These are phyloP conservation scores for Scaeva pyrastri DNA, from an alignment of 2,888 invertebrate species.

Conservation along the genomic window DNA sequence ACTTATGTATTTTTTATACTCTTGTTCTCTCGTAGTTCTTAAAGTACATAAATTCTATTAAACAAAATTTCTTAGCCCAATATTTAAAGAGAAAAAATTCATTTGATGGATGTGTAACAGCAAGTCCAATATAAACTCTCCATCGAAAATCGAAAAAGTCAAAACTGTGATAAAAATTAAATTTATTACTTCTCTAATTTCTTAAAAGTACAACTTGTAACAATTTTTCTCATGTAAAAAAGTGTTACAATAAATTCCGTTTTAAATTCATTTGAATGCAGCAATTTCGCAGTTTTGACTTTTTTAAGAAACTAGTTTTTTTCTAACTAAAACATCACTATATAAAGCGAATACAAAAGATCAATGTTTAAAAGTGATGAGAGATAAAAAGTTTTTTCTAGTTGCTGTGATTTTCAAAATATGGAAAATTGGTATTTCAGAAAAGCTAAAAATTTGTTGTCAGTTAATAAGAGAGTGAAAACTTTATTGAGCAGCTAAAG, in stretches of 20 bases:
- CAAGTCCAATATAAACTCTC: conserved; percentile 16
- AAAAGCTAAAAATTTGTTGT: background rate
- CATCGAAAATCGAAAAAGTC: conserved; percentile 68
- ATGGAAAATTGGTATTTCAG: conserved; percentile 36
- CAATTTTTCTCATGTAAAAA: conserved; percentile 33
- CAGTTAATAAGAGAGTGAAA: background rate
- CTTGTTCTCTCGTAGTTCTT: conserved; percentile 17
- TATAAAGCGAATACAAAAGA: conserved; percentile 53
- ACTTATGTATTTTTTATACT: conserved; percentile 42
- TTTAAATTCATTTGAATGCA: conserved; percentile 48
- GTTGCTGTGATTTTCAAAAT: conserved; percentile 67
- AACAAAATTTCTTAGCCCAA: conserved; percentile 48
- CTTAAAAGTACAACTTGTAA: conserved; percentile 52
- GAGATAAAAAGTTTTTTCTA: conserved; percentile 66
- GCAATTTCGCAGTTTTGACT: conserved; percentile 74
- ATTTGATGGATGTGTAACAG: conserved; percentile 63
- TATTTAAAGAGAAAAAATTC: conserved; percentile 34
- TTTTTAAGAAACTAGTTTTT: conserved; percentile 71
- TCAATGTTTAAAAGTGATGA: conserved; percentile 42
- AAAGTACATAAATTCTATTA: background rate
- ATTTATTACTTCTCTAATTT: conserved; percentile 33
- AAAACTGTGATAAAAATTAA: conserved; percentile 63
- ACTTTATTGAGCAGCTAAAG: background rate
- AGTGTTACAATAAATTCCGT: conserved; percentile 22
- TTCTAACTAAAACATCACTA: conserved; percentile 30